Conservation (phyloP, 2,888 invertebrate species). For the Malthinus flaveolus region DNA sequence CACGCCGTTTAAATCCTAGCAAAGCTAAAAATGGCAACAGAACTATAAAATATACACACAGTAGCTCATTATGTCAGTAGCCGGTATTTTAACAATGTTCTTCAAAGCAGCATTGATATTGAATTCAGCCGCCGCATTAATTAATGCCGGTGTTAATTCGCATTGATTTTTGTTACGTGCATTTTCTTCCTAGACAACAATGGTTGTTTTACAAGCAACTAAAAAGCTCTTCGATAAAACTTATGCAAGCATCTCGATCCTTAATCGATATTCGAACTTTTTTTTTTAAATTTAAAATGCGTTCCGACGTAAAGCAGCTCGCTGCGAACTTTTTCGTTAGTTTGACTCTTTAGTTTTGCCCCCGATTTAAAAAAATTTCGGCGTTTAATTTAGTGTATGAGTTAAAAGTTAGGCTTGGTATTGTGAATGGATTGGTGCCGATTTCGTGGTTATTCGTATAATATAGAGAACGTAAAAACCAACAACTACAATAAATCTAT, state of each 20-base stretch:
- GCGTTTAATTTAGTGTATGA: too few relatives aligned
- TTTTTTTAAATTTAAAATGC: too few relatives aligned
- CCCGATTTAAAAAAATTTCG: too few relatives aligned
- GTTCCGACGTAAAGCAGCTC: too few relatives aligned
- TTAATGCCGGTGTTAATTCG: conserved; percentile 36
- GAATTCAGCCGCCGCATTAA: conserved; percentile 45
- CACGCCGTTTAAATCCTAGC: conserved; percentile 43
- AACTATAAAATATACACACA: conserved; percentile 52
- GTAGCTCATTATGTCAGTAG: conserved; percentile 51
- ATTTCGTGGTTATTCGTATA: too few relatives aligned
- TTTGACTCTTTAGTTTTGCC: too few relatives aligned
- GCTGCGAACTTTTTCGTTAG: too few relatives aligned
- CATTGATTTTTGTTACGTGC: conserved; percentile 28
- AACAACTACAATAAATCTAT: too few relatives aligned
- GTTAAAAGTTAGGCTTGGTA: too few relatives aligned
- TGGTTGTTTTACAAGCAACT: conserved; percentile 7
- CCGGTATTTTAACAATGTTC: conserved; percentile 51
- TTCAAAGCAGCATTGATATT: conserved; percentile 46
- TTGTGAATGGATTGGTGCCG: too few relatives aligned
- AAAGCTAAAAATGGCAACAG: conserved; percentile 51
- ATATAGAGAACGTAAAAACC: too few relatives aligned
- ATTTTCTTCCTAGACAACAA: conserved; percentile 27
- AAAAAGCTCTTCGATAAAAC: neutral
- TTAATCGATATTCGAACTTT: neutral
- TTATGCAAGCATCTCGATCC: neutral